Evolutionary conservation across 2,797 vertebrate species (phyloP).

Genomic region (Pseudomugil gertrudae): DNA sequence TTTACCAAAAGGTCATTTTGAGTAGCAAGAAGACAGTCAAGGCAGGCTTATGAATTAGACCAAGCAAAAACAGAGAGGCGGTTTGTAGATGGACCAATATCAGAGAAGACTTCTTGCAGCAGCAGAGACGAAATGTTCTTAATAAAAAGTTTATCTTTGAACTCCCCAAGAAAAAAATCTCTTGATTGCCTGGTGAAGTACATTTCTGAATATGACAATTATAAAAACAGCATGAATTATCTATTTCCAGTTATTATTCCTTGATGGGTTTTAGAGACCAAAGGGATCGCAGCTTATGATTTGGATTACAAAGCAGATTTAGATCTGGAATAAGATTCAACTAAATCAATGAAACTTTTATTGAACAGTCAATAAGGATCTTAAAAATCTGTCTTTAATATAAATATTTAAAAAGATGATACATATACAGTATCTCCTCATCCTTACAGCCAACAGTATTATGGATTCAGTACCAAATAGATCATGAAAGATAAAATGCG

Average conservation of each 20-base stretch:
- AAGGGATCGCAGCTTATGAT: neutral
- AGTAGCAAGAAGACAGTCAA: neutral
- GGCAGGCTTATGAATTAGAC: conserved; percentile 1
- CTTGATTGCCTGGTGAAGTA: neutral
- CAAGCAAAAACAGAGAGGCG: conserved; percentile 2
- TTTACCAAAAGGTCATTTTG: neutral
- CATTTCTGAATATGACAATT: neutral
- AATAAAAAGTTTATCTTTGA: neutral
- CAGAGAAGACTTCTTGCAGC: neutral
- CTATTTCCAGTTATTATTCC: neutral
- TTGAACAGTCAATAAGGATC: neutral
- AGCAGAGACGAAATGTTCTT: neutral
- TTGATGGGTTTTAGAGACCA: neutral
- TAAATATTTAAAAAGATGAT: neutral
- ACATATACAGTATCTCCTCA: conserved; percentile 11
- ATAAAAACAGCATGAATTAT: neutral
- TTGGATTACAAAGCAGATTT: neutral
- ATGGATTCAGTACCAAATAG: conserved; percentile 13
- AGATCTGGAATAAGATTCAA: neutral
- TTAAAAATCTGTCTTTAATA: neutral
- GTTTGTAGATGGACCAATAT: neutral
- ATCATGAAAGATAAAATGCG: conserved; percentile 37
- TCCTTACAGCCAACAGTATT: conserved; percentile 16
- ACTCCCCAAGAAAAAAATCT: neutral
- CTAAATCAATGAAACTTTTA: neutral